These are phyloP conservation scores for Heliconius ismenius DNA, from an alignment of 2,888 invertebrate species.

Conservation along the genomic window DNA sequence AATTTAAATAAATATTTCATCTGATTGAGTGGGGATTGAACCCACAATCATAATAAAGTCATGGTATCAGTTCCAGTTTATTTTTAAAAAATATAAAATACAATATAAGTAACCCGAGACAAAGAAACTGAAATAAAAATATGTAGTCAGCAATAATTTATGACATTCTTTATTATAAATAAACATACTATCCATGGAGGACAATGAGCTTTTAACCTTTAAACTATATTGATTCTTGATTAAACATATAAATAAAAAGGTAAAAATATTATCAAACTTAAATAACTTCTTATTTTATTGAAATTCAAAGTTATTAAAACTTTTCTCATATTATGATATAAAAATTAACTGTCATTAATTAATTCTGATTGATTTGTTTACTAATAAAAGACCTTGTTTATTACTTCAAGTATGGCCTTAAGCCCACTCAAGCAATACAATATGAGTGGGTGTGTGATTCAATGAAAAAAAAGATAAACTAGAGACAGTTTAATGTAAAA, in stretches of 20 bases:
- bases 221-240: background rate
- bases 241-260: background rate
- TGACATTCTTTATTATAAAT: constrained; percentile 2
- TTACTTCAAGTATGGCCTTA: constrained; percentile 22
- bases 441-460: constrained; percentile 53
- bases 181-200: background rate
- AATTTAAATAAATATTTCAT: too few species aligned
- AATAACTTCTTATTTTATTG: too few species aligned
- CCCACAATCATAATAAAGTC: too few species aligned
- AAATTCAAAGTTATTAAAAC: too few species aligned
- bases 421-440: constrained; percentile 17
- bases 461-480: constrained; percentile 32
- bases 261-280: background rate
- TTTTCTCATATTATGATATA: background rate
- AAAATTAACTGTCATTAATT: background rate
- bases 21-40: too few species aligned
- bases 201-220: background rate
- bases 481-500: too few species aligned
- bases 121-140: background rate
- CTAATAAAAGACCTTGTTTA: constrained; percentile 21
- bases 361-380: constrained; percentile 16
- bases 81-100: background rate
- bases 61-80: too few species aligned
- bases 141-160: background rate
- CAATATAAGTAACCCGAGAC: background rate